These are phyloP conservation scores for Trichonephila clavata DNA, from an alignment of 1,140 invertebrate genomes.

Conservation along the genomic window DNA sequence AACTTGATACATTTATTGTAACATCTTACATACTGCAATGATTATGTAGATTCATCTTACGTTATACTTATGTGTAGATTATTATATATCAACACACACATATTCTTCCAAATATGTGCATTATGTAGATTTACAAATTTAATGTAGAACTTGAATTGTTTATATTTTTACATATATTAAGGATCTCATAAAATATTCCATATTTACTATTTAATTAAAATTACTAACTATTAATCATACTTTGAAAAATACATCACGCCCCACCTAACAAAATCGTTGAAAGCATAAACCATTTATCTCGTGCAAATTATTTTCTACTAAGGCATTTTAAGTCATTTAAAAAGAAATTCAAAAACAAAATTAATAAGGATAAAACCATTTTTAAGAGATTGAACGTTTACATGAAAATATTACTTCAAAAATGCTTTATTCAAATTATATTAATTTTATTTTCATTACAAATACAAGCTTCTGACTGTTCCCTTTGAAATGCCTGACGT, in stretches of 20 bases:
- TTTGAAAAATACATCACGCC: not conserved
- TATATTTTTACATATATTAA: not conserved
- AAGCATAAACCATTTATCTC: not conserved
- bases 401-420: conserved; percentile 1
- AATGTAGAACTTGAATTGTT: too few relatives aligned
- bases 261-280: not conserved
- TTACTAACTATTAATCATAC: not conserved
- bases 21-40: too few relatives aligned
- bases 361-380: conserved; percentile 21
- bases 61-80: too few relatives aligned
- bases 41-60: too few relatives aligned
- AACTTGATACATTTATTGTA: too few relatives aligned
- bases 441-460: conserved; percentile 54
- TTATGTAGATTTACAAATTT: too few relatives aligned
- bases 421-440: conserved; percentile 49
- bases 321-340: not conserved
- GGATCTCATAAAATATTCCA: too few relatives aligned
- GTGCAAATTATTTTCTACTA: not conserved
- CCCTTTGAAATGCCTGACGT: conserved; percentile 27
- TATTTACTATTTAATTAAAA: too few relatives aligned
- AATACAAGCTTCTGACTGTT: conserved; percentile 6
- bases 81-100: too few relatives aligned
- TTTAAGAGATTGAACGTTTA: conserved; percentile 16
- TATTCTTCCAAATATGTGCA: too few relatives aligned
- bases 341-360: not conserved